Evolutionary conservation across 2,113 vertebrate genomes (phyloP).

Genomic region (Laterallus jamaicensis): DNA sequence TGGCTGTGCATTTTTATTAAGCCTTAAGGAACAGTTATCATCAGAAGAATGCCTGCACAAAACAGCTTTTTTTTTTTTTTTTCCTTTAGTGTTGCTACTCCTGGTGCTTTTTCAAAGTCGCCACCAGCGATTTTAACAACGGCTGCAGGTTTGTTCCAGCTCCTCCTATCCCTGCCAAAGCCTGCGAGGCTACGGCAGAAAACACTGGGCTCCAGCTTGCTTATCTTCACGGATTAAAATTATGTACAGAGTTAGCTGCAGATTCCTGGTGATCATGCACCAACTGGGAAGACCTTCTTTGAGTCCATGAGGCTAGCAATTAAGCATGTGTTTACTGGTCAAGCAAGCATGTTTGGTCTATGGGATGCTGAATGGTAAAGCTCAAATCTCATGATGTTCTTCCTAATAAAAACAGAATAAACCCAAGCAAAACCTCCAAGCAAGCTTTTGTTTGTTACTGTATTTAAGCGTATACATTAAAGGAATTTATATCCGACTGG

Average conservation of each 20-base stretch:
- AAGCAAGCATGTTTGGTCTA: background rate
- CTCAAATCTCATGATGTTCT: background rate
- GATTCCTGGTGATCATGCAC: background rate
- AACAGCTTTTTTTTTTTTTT: background rate
- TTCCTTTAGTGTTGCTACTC: background rate
- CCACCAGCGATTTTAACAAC: background rate
- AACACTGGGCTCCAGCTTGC: background rate
- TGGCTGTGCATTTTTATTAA: constrained; percentile 47
- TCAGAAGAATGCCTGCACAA: constrained; percentile 5
- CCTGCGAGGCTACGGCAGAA: background rate
- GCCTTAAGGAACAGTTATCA: constrained; percentile 29
- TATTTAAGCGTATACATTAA: constrained; percentile 16
- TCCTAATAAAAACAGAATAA: constrained; percentile 11
- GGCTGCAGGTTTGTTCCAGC: background rate
- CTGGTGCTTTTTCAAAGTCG: background rate
- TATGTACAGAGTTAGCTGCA: background rate
- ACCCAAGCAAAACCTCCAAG: background rate
- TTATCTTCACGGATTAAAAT: background rate
- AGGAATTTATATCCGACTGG: constrained; percentile 9
- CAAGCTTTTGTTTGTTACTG: constrained; percentile 25
- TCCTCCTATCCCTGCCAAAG: background rate
- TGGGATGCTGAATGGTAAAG: background rate
- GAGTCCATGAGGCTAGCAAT: background rate
- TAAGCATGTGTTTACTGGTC: background rate
- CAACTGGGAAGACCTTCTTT: background rate